Evolutionary conservation across 1,140 invertebrate species (phyloP).

Genomic region (Ylistrum balloti): DNA sequence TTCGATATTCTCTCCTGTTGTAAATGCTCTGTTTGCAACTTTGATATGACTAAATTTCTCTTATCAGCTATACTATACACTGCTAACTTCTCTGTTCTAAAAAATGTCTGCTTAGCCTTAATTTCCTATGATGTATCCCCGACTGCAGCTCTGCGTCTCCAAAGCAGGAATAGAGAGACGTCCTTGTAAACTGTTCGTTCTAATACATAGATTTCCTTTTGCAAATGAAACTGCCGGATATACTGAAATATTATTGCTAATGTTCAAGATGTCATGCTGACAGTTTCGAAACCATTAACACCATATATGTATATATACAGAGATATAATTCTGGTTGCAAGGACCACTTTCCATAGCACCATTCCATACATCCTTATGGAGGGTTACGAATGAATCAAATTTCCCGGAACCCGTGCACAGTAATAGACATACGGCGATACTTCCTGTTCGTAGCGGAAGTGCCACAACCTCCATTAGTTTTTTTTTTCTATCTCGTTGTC

Average conservation of each 20-base stretch:
- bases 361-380: neutral
- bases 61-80: neutral
- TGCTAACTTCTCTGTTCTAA: neutral
- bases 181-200: neutral
- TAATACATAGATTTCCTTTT: neutral
- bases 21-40: no score
- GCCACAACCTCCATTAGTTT: neutral
- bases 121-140: neutral
- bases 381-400: conserved; percentile 25
- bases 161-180: neutral
- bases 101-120: neutral
- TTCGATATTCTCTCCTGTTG: no score
- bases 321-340: neutral
- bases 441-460: conserved; percentile 32
- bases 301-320: neutral
- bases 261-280: neutral
- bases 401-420: conserved; percentile 36
- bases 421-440: conserved; percentile 38
- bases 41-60: no score
- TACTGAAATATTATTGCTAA: neutral
- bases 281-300: no score
- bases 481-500: neutral
- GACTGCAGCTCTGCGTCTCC: neutral
- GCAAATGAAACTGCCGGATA: neutral
- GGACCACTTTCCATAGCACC: conserved; percentile 22